A percentile compares a stretch with the other conserved stretches of the same genome.
These are phyloP conservation scores for Eumacrocentrus americanus DNA, from an alignment of 2,888 invertebrate species.

Conservation along the genomic window DNA sequence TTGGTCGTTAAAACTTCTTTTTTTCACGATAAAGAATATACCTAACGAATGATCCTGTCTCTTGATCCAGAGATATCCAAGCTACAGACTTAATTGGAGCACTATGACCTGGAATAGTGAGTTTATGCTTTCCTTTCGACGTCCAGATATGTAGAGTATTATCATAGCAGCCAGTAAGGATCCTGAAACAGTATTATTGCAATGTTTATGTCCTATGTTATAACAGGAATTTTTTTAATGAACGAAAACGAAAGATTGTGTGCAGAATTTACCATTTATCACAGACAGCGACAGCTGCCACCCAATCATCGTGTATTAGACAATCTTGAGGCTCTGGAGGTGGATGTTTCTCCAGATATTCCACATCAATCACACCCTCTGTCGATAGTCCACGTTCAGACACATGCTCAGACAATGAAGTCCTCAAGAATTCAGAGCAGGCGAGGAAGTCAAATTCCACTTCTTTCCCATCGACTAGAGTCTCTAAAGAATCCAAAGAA, in stretches of 20 bases:
- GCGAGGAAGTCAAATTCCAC: constrained; percentile 89
- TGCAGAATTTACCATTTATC: constrained; percentile 75
- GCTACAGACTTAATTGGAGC: constrained; percentile 87
- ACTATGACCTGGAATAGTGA: constrained; percentile 85
- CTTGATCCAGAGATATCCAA: constrained; percentile 78
- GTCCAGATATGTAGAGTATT: constrained; percentile 91
- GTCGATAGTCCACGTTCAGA: constrained; percentile 76
- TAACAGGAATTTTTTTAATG: constrained; percentile 26
- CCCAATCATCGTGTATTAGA: constrained; percentile 96
- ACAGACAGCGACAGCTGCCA: constrained; percentile 80
- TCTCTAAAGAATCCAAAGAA: neutral
- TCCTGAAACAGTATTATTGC: constrained; percentile 64
- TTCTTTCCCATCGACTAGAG: constrained; percentile 38
- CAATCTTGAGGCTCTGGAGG: constrained; percentile 93
- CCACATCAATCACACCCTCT: constrained; percentile 86
- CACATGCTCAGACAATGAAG: constrained; percentile 76
- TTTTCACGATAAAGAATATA: constrained; percentile 45
- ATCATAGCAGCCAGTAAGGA: constrained; percentile 92
- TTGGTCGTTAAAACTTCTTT: constrained; percentile 25
- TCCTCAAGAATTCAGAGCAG: constrained; percentile 79
- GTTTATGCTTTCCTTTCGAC: constrained; percentile 79
- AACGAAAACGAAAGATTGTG: too few species aligned
- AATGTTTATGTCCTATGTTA: constrained; percentile 11
- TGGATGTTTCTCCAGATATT: constrained; percentile 89
- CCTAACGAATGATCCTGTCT: constrained; percentile 75